A percentile compares a stretch with the other conserved stretches of the same genome.
These are phyloP conservation scores for Luperina testacea DNA, from an alignment of 2,888 invertebrate species.

Conservation along the genomic window DNA sequence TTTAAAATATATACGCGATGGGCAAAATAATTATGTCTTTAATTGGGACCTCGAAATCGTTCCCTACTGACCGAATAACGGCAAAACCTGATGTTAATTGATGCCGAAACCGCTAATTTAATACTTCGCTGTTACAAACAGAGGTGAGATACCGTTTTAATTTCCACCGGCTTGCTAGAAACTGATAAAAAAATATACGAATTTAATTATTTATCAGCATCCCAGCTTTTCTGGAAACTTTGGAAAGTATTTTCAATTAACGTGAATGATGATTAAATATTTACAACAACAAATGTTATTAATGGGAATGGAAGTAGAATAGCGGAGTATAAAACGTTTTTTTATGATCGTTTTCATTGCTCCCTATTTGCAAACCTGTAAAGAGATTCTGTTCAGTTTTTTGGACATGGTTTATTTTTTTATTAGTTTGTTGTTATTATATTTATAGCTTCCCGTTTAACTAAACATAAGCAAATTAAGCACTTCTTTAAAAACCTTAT, in stretches of 20 bases:
- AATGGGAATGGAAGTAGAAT: conserved; percentile 9
- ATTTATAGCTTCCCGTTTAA: conserved; percentile 14
- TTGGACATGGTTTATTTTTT: conserved; percentile 16
- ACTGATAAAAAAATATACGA: conserved; percentile 1
- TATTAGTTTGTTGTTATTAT: neutral
- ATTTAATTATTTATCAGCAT: neutral
- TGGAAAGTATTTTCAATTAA: conserved; percentile 36
- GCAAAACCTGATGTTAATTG: conserved; percentile 49
- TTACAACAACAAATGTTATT: conserved; percentile 20
- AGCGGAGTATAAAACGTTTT: conserved; percentile 10
- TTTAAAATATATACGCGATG: neutral
- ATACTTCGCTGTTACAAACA: conserved; percentile 39
- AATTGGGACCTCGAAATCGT: conserved; percentile 37
- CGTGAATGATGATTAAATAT: conserved; percentile 30
- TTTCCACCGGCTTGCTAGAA: conserved; percentile 20
- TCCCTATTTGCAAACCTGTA: conserved; percentile 20
- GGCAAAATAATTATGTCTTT: conserved; percentile 27
- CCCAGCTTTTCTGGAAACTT: conserved; percentile 17
- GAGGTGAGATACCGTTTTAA: conserved; percentile 25
- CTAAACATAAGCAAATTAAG: neutral
- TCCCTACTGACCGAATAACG: conserved; percentile 54
- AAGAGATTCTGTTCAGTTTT: conserved; percentile 28
- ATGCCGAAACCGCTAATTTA: conserved; percentile 49
- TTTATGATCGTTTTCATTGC: conserved; percentile 20
- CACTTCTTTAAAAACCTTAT: neutral